phyloP scores from a whole-genome alignment of 2,113 vertebrate genomes.

The Oncorhynchus kisutch region DNA sequence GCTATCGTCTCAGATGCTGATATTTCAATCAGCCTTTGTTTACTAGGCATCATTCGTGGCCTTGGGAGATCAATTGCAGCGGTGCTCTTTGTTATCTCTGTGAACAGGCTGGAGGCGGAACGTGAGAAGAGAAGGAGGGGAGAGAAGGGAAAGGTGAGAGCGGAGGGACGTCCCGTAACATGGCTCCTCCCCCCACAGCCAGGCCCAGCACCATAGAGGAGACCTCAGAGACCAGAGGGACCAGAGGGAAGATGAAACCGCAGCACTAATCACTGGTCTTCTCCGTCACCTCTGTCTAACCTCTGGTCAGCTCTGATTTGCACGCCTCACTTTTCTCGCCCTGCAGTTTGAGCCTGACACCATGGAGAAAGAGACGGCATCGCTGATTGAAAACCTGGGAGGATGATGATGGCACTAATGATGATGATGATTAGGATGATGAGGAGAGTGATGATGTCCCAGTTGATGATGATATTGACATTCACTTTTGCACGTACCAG shows the following conservation, averaged over 20 bases:
- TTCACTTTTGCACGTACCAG: too few species aligned
- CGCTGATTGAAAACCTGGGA: too few species aligned
- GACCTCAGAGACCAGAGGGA: constrained; percentile 17
- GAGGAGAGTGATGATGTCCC: too few species aligned
- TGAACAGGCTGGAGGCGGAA: constrained; percentile 41
- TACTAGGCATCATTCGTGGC: constrained; percentile 39
- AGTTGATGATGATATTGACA: too few species aligned
- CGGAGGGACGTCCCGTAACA: constrained; percentile 36
- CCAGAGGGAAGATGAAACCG: neutral
- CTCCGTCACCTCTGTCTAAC: constrained; percentile 25
- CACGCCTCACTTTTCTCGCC: constrained; percentile 18
- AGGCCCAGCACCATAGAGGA: constrained; percentile 32
- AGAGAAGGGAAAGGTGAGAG: constrained; percentile 32
- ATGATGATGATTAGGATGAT: too few species aligned
- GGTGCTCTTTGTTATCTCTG: constrained; percentile 44
- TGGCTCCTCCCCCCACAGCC: constrained; percentile 25
- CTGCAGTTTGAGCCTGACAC: neutral
- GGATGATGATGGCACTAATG: too few species aligned
- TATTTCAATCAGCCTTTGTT: constrained; percentile 51
- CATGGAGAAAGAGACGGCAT: too few species aligned
- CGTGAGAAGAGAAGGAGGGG: constrained; percentile 33
- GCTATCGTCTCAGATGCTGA: constrained; percentile 19
- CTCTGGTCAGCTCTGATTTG: constrained; percentile 7
- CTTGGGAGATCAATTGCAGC: constrained; percentile 36
- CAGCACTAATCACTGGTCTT: neutral